Base-by-base conservation (phyloP, 2,888 invertebrate species). In the Ochropleura plecta region DNA sequence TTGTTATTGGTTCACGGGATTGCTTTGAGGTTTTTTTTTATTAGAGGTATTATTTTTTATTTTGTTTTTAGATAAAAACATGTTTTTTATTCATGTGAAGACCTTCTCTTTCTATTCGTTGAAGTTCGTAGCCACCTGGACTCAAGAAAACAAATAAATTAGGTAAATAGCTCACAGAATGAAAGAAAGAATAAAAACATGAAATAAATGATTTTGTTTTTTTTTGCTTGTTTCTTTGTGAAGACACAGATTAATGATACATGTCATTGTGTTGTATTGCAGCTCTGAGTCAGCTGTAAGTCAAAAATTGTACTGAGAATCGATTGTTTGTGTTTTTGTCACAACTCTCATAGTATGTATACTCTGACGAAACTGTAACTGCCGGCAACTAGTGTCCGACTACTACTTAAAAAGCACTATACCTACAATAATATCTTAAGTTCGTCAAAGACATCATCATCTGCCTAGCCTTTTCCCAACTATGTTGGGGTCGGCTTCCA, bases 1-100 rank as follows among this genome's bases (percentile, higher is more conserved):
- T 82, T 85, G 67, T 92, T 91, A 92, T 91, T 90, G 90, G 89
- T 75, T 79, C 70, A 77, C 78, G 49, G 40, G 40, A 64, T 60
- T 46, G 49, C 44, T 55, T 12, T 3, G 10, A 59, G 42, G 59
- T 68, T 63, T 73, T 69, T 66, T 44, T 20, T 20, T n/a, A 5
- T n/a, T 30, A 4, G n/a, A n/a, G n/a, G 16, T 71, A 53, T 30
- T 49, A n/a, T 55, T 48, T 67, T 30, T 18, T 10, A 30, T 60
- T 14, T 1, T 51, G 0, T 46, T 42, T 42, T 59, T 18, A 3
- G 40, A 40, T 12, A 66, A 40, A 40, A 51, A 65, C n/a, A n/a
- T 40, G 12, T 18, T 12, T 10, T n/a, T 20, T 20, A 20, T 55
- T 55, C 3, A 6, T 14, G 20, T 55, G 12, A 12, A 14, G 3